Evolutionary conservation across 1,140 invertebrate species (phyloP).

Genomic region (Druon quercuslanigerum): DNA sequence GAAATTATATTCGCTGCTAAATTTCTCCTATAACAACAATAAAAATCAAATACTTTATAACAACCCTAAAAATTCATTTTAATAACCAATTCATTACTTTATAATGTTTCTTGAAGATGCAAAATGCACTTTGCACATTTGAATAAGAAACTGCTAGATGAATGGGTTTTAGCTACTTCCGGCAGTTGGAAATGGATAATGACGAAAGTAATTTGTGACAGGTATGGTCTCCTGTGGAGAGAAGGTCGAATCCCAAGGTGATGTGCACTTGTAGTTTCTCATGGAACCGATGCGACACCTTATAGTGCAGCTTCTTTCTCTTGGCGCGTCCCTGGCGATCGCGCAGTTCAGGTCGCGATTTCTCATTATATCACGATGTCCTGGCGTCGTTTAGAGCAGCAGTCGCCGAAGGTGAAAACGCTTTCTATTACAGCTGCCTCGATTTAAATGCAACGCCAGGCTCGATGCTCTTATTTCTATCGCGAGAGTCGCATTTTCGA

Average conservation of each 20-base stretch:
- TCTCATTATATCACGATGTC: conserved; percentile 51
- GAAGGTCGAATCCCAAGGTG: background rate
- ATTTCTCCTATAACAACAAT: too few species aligned
- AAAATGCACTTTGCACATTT: too few species aligned
- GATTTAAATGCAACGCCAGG: conserved; percentile 54
- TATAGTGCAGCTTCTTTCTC: background rate
- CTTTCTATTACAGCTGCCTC: conserved; percentile 60
- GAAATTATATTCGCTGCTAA: too few species aligned
- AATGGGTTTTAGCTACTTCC: too few species aligned
- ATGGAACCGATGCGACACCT: background rate
- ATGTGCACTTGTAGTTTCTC: background rate
- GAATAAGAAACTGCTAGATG: too few species aligned
- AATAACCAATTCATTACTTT: too few species aligned
- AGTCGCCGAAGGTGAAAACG: conserved; percentile 62
- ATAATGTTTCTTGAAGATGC: too few species aligned
- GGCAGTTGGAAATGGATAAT: too few species aligned
- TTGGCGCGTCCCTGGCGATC: conserved; percentile 16
- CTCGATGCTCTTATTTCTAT: conserved; percentile 32
- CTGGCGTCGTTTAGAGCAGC: conserved; percentile 36
- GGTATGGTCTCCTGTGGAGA: background rate
- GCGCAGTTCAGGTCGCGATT: conserved; percentile 40
- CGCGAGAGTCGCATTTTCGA: conserved; percentile 29
- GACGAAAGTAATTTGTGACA: background rate
- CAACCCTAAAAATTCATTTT: too few species aligned
- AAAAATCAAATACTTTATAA: too few species aligned